Percentiles rank a stretch among this genome's conserved stretches.
These are phyloP conservation scores for Araneus ventricosus DNA, from an alignment of 1,140 invertebrate species.

Conservation along the genomic window DNA sequence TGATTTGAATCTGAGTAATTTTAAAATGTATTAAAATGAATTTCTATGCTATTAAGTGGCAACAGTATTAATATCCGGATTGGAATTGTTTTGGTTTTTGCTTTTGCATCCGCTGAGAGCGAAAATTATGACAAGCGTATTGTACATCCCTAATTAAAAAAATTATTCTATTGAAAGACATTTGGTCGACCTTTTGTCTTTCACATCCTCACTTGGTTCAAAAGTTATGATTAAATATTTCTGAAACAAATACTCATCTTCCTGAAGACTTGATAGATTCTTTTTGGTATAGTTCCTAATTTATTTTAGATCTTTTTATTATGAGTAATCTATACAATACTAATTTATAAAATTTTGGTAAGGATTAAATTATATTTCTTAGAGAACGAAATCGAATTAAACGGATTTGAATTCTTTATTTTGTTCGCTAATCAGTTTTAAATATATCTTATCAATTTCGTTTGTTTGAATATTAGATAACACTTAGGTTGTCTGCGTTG, in stretches of 20 bases:
- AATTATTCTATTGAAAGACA: constrained; percentile 49
- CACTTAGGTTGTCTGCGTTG: not conserved
- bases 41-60: not conserved
- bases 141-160: constrained; percentile 69
- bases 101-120: constrained; percentile 48
- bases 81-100: constrained; percentile 56
- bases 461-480: not conserved
- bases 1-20: too few relatives aligned
- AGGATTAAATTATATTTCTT: too few relatives aligned
- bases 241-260: not conserved
- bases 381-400: too few relatives aligned
- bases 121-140: constrained; percentile 64
- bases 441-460: not conserved
- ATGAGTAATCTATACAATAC: not conserved
- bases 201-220: constrained; percentile 10
- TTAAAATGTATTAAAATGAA: too few relatives aligned
- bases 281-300: not conserved
- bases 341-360: too few relatives aligned
- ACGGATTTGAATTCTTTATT: too few relatives aligned
- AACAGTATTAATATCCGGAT: not conserved
- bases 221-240: not conserved
- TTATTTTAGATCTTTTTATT: not conserved
- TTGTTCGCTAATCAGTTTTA: too few relatives aligned
- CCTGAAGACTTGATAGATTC: not conserved
- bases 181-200: constrained; percentile 57